Evolutionary conservation across 2,113 vertebrate species (phyloP).

Genomic region (Circaetus cinerascens): DNA sequence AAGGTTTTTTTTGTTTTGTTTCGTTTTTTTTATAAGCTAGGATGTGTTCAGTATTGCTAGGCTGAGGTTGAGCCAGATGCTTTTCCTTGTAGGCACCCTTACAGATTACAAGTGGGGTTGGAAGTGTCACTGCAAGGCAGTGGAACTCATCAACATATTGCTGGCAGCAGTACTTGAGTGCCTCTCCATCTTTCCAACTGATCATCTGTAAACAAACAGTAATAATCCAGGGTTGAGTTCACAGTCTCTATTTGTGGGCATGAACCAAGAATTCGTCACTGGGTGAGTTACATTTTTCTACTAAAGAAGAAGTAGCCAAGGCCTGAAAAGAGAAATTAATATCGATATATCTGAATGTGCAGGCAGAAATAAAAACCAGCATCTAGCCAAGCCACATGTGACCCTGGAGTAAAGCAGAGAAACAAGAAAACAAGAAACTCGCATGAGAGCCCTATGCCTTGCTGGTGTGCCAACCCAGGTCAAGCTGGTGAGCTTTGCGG

Average conservation of each 20-base stretch:
- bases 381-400: not conserved
- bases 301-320: not conserved
- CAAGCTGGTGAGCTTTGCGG: not conserved
- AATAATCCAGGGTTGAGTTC: not conserved
- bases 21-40: not conserved
- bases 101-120: not conserved
- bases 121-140: not conserved
- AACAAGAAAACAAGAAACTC: not conserved
- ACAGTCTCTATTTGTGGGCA: not conserved
- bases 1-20: not conserved
- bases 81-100: not conserved
- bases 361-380: not conserved
- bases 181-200: not conserved
- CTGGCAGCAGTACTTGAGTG: not conserved
- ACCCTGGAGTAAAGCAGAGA: not conserved
- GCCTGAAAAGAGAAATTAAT: not conserved
- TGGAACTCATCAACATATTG: conserved; percentile 10
- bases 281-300: not conserved
- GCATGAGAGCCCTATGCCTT: not conserved
- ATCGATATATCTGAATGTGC: not conserved
- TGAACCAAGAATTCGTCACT: not conserved
- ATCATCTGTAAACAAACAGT: not conserved
- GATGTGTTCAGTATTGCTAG: not conserved
- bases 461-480: not conserved
- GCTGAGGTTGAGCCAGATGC: not conserved